These are phyloP conservation scores for Heterodera schachtii DNA, from an alignment of 1,140 invertebrate genomes.

Conservation along the genomic window DNA sequence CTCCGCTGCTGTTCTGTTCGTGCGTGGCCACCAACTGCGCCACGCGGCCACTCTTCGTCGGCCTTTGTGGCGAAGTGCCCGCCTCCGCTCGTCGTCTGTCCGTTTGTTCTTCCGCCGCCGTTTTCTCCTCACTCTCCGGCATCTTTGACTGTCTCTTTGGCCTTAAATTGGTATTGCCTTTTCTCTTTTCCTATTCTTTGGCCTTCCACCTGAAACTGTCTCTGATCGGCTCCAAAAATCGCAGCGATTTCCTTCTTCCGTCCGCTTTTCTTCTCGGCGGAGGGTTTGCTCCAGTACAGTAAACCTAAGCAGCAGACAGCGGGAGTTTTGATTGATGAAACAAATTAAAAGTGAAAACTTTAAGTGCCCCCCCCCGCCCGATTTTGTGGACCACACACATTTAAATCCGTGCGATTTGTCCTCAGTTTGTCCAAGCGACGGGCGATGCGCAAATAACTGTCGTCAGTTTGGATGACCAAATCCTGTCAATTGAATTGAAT, in stretches of 20 bases:
- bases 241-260: slow-evolving; percentile 14
- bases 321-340: background rate
- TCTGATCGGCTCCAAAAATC: slow-evolving; percentile 36
- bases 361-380: too few species aligned
- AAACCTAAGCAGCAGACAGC: slow-evolving; percentile 1
- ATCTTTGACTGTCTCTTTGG: background rate
- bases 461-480: slow-evolving; percentile 63
- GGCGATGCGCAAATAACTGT: slow-evolving; percentile 64
- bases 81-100: background rate
- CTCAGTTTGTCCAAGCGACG: slow-evolving; percentile 58
- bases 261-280: background rate
- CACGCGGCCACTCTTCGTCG: background rate
- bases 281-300: slow-evolving; percentile 16
- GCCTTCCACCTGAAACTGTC: slow-evolving; percentile 30
- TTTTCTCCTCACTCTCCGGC: background rate
- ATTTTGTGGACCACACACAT: background rate
- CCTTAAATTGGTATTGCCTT: background rate
- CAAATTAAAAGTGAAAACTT: too few species aligned
- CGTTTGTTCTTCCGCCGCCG: background rate
- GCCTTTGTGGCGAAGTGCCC: background rate
- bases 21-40: slow-evolving; percentile 2
- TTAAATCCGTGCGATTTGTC: slow-evolving; percentile 50
- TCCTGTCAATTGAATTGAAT: slow-evolving; percentile 48
- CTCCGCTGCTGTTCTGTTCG: background rate
- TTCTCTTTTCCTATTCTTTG: background rate